Percentiles rank a stretch among this genome's conserved stretches.
Conservation (phyloP, 1,140 invertebrate species). For the Zaprionus lachaisei region DNA sequence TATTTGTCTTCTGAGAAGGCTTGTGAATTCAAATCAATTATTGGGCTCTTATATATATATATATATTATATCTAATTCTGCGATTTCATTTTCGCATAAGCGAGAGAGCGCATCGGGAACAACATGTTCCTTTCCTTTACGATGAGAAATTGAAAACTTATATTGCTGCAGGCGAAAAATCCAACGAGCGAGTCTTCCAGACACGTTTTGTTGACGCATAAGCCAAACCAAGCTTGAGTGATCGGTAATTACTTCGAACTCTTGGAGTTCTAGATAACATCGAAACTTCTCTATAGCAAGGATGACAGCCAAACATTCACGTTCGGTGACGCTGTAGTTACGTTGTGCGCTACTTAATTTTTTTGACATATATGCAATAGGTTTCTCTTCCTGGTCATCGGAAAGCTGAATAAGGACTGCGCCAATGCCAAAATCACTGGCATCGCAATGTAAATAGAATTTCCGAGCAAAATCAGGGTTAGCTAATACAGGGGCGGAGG, state of each 20-base stretch:
- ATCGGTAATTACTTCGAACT: not conserved
- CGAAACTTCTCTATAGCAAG: not conserved
- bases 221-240: not conserved
- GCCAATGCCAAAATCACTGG: not conserved
- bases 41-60: no score
- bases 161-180: no score
- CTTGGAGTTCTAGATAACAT: not conserved
- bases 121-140: no score
- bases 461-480: conserved; percentile 8
- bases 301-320: not conserved
- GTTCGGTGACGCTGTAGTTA: conserved; percentile 10
- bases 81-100: no score
- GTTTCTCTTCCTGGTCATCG: not conserved
- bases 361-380: not conserved
- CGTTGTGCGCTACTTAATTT: not conserved
- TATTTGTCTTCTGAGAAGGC: conserved; percentile 1
- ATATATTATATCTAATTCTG: no score
- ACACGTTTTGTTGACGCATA: no score
- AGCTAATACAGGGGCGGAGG: conserved; percentile 3
- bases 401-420: not conserved
- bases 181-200: no score
- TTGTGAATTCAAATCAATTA: no score
- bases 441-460: conserved; percentile 14
- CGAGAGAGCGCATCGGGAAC: no score
- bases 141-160: no score